phyloP scores from a whole-genome alignment of 2,113 vertebrate genomes.

The Brachirus orientalis region DNA sequence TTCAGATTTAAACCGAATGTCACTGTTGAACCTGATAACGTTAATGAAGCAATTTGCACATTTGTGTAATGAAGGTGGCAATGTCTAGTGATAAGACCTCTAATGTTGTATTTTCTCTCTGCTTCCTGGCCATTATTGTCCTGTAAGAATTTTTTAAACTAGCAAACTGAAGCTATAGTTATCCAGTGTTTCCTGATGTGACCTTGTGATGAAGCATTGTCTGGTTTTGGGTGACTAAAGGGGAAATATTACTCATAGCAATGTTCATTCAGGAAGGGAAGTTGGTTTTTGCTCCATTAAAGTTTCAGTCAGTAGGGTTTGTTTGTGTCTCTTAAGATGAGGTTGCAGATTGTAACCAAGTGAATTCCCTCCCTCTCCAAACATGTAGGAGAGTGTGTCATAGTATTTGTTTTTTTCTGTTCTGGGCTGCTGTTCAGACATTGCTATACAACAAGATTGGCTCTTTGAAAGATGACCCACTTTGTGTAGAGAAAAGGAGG shows the following conservation, averaged over 20 bases:
- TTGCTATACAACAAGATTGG: too few species aligned
- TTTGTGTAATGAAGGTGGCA: too few species aligned
- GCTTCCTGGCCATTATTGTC: neutral
- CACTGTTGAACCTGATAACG: too few species aligned
- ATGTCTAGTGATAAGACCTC: too few species aligned
- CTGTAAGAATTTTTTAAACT: neutral
- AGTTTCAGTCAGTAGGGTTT: neutral
- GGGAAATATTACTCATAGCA: slow-evolving; percentile 20
- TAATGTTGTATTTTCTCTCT: too few species aligned
- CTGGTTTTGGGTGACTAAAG: neutral
- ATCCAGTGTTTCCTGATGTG: neutral
- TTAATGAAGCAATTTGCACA: too few species aligned
- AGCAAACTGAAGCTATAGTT: neutral
- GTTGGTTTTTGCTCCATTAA: neutral
- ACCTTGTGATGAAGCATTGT: slow-evolving; percentile 3
- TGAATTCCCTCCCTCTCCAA: neutral
- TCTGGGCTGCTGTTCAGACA: too few species aligned
- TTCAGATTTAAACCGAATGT: too few species aligned
- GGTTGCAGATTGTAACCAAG: neutral
- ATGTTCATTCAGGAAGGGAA: neutral
- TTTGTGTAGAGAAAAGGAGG: too few species aligned
- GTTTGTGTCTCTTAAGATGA: neutral
- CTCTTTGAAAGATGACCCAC: too few species aligned
- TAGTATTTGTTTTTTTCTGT: too few species aligned
- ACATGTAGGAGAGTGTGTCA: too few species aligned